These are phyloP conservation scores for Gastrophryne carolinensis DNA, from an alignment of 2,797 vertebrate species.

Conservation along the genomic window DNA sequence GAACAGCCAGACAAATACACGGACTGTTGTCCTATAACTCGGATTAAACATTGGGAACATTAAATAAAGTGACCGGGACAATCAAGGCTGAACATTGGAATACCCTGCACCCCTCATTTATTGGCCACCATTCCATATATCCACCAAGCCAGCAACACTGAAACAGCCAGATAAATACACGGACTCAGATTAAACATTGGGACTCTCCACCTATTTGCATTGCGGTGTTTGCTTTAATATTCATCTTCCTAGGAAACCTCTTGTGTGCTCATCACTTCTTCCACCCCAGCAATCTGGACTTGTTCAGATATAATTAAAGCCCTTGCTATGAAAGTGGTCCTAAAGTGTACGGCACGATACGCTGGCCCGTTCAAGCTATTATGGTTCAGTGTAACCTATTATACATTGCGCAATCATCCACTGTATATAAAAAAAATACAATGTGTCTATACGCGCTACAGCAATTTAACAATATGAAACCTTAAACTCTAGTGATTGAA, in stretches of 20 bases:
- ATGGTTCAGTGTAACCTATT: no score
- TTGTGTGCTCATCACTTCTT: not conserved
- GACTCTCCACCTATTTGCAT: constrained; percentile 22
- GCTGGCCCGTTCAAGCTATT: no score
- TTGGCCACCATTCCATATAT: not conserved
- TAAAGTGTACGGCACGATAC: not conserved
- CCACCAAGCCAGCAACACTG: no score
- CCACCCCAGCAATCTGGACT: not conserved
- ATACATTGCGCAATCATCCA: no score
- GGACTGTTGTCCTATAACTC: constrained; percentile 16
- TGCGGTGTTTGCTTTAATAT: constrained; percentile 31
- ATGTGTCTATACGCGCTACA: no score
- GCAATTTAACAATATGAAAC: no score
- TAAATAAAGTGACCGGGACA: no score
- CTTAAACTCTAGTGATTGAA: no score
- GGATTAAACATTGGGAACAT: constrained; percentile 19
- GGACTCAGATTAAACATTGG: no score
- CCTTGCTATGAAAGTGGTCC: not conserved
- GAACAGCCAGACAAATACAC: constrained; percentile 7
- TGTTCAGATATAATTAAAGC: not conserved
- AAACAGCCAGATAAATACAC: no score
- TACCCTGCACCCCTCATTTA: not conserved
- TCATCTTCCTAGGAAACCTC: constrained; percentile 14
- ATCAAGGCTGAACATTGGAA: not conserved
- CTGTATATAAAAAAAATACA: no score